phyloP scores from a whole-genome alignment of 2,797 vertebrate genomes.

The Premnoplex brunnescens region DNA sequence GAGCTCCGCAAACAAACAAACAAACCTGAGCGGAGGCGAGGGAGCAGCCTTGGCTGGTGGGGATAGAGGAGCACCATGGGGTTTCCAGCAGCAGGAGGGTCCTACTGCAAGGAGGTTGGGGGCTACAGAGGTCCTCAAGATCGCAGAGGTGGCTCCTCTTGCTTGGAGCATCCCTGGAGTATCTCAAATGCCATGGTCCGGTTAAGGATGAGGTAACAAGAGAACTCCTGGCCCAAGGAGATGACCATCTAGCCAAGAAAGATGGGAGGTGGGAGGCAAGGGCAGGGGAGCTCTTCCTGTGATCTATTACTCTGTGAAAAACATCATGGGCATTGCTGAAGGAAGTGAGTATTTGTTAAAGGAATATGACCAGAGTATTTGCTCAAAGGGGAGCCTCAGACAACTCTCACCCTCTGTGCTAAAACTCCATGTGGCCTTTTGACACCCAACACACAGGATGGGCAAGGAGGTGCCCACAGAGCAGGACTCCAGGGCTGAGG shows the following conservation, averaged over 20 bases:
- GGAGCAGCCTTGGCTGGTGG: background rate
- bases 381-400: background rate
- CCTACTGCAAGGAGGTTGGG: accelerated
- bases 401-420: accelerated
- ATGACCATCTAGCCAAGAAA: background rate
- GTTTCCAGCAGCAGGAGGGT: background rate
- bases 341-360: background rate
- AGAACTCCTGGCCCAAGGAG: background rate
- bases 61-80: background rate
- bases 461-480: background rate
- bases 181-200: accelerated
- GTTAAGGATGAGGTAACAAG: background rate
- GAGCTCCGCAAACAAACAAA: slow-evolving; percentile 54
- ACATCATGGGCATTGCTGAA: background rate
- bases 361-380: background rate
- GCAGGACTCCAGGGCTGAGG: background rate
- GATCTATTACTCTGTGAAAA: accelerated
- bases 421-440: accelerated
- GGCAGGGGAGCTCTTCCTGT: background rate
- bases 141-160: background rate
- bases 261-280: accelerated
- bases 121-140: background rate
- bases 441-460: accelerated
- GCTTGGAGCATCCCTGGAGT: background rate
- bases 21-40: background rate